phyloP scores from a whole-genome alignment of 2,888 invertebrate species.

The Callinectes sapidus region DNA sequence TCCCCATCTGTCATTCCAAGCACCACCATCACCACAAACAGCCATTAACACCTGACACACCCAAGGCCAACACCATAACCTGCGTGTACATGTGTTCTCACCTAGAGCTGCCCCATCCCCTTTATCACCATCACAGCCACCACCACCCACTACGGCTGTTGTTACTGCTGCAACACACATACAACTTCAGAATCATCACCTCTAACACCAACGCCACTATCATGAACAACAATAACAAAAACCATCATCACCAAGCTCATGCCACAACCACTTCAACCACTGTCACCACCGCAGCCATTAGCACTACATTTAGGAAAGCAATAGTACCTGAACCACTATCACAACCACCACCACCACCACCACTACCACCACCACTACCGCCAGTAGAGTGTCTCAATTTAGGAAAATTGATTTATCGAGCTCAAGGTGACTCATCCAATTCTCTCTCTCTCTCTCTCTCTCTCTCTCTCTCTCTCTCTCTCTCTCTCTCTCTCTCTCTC shows the following conservation, averaged over 20 bases:
- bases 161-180: not conserved
- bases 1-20: not conserved
- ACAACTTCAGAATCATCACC: not conserved
- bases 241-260: not conserved
- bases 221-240: not conserved
- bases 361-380: not conserved
- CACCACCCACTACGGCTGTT: not conserved
- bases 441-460: constrained; percentile 19
- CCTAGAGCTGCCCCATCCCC: not conserved
- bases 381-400: constrained; percentile 5
- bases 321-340: not conserved
- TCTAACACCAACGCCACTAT: not conserved
- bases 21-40: constrained; percentile 30
- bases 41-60: not conserved
- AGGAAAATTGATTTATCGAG: constrained; percentile 29
- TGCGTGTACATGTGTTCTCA: not conserved
- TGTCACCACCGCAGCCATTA: not conserved
- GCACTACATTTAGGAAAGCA: not conserved
- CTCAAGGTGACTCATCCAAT: not conserved
- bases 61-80: not conserved
- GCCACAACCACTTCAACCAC: not conserved
- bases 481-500: constrained; percentile 46
- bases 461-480: constrained; percentile 31
- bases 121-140: not conserved
- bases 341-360: not conserved